Percentiles rank a stretch among this genome's conserved stretches.
Conservation (phyloP, 2,113 vertebrate species). For the Sinocyclocheilus maitianheensis region DNA sequence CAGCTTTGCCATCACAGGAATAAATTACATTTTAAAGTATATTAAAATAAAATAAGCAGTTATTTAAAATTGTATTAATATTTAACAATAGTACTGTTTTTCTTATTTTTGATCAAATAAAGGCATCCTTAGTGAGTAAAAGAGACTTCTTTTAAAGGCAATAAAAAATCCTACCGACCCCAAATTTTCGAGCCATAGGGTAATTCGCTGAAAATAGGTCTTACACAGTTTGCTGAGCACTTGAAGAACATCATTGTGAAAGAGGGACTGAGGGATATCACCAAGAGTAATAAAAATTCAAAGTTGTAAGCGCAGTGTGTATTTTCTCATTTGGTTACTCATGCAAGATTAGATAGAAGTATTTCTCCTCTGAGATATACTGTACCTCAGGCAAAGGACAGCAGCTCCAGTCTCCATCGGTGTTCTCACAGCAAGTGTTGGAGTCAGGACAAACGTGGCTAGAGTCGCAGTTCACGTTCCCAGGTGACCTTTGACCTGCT, state of each 20-base stretch:
- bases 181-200: background rate
- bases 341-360: background rate
- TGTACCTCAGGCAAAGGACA: slow-evolving; percentile 63
- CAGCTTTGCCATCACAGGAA: background rate
- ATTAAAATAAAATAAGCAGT: background rate
- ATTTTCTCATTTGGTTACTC: slow-evolving; percentile 30
- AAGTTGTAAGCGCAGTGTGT: background rate
- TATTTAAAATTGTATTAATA: background rate
- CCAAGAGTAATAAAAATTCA: slow-evolving; percentile 31
- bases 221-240: background rate
- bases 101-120: background rate
- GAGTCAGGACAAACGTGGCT: slow-evolving; percentile 63
- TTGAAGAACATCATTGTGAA: background rate
- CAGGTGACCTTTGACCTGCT: background rate
- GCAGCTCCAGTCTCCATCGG: slow-evolving; percentile 63
- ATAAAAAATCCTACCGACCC: background rate
- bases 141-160: background rate
- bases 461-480: slow-evolving; percentile 62
- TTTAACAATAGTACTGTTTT: background rate
- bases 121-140: background rate
- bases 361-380: background rate
- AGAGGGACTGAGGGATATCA: background rate
- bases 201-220: background rate
- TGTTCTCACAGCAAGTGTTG: slow-evolving; percentile 75
- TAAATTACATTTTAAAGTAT: background rate